These are phyloP conservation scores for Branchipolynoe longqiensis DNA, from an alignment of 2,888 invertebrate genomes.

Conservation along the genomic window DNA sequence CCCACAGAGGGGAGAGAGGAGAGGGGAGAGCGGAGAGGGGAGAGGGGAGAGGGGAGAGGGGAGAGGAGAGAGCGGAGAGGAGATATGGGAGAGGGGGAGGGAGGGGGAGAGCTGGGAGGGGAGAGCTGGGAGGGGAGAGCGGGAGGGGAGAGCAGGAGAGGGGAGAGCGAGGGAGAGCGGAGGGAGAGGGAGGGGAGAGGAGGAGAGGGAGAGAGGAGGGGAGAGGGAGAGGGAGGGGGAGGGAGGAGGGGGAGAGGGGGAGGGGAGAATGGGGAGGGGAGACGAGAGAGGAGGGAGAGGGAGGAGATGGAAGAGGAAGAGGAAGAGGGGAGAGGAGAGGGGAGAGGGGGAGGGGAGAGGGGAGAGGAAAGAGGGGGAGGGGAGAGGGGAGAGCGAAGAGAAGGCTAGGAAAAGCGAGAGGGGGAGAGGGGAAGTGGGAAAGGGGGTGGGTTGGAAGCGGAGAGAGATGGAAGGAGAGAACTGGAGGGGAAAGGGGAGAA, in stretches of 20 bases:
- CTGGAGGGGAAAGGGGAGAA: neutral
- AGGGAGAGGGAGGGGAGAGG: neutral
- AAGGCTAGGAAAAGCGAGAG: neutral
- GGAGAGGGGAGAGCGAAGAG: neutral
- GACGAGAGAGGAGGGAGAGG: neutral
- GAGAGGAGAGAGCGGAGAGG: too few species aligned
- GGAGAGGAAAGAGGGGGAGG: neutral
- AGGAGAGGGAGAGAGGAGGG: neutral
- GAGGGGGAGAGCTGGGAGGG: too few species aligned
- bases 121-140: neutral
- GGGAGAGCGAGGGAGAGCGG: too few species aligned
- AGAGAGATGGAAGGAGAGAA: neutral
- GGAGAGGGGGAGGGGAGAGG: neutral
- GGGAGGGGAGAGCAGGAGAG: neutral
- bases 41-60: too few species aligned
- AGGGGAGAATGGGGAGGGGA: neutral
- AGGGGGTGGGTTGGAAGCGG: neutral
- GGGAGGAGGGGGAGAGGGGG: neutral
- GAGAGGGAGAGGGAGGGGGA: neutral
- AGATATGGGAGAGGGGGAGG: conserved; percentile 4
- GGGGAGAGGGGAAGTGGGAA: neutral
- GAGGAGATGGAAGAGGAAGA: neutral
- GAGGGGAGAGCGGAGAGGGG: too few species aligned
- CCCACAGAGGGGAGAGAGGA: too few species aligned
- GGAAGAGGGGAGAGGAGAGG: neutral